These are phyloP conservation scores for Cydia splendana DNA, from an alignment of 1,140 invertebrate genomes.

Conservation along the genomic window DNA sequence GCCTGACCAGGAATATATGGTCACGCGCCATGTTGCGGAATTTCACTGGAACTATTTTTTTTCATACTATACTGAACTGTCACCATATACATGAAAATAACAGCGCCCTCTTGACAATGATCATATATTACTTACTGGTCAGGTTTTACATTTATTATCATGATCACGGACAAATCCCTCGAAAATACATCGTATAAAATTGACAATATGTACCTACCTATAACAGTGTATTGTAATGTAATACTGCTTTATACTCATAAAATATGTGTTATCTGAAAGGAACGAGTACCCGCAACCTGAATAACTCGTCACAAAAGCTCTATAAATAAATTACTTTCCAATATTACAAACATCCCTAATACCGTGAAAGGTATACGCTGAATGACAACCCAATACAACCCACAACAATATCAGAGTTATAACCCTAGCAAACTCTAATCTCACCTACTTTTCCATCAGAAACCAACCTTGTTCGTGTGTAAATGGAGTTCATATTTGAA, in stretches of 20 bases:
- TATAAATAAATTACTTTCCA: conserved; percentile 30
- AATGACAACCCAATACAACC: conserved; percentile 15
- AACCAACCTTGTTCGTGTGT: background rate
- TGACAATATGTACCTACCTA: too few relatives aligned
- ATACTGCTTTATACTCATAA: background rate
- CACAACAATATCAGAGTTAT: background rate
- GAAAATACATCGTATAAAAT: too few relatives aligned
- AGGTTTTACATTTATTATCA: too few relatives aligned
- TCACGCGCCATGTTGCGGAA: too few relatives aligned
- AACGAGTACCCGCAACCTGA: background rate
- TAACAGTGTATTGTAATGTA: background rate
- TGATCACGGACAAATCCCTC: too few relatives aligned
- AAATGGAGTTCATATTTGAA: background rate
- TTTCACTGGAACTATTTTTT: too few relatives aligned
- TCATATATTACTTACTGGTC: too few relatives aligned
- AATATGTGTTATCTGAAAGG: conserved; percentile 4
- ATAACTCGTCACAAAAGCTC: conserved; percentile 7
- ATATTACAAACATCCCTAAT: conserved; percentile 27
- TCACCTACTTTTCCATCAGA: background rate
- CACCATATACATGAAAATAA: too few relatives aligned
- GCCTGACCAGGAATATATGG: too few relatives aligned
- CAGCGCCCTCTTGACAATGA: too few relatives aligned
- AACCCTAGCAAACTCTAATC: background rate
- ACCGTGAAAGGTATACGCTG: conserved; percentile 7
- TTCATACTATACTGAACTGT: too few relatives aligned